Evolutionary conservation across 2,797 vertebrate genomes (phyloP).

Genomic region (Sebastiscus albofasciatus): DNA sequence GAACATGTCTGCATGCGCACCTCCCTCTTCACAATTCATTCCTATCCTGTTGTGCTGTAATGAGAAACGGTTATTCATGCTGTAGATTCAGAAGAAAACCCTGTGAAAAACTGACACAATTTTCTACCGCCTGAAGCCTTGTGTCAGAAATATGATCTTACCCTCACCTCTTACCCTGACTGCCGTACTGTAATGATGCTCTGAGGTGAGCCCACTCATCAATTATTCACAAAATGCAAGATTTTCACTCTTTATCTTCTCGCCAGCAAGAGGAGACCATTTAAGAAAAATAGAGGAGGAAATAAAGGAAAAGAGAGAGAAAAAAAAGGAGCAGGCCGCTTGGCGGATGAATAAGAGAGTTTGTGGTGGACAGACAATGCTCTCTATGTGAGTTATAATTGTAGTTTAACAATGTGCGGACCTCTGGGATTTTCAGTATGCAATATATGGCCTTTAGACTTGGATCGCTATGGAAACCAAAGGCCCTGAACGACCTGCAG

Average conservation of each 20-base stretch:
- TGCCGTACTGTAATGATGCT: slow-evolving; percentile 71
- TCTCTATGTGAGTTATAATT: slow-evolving; percentile 83
- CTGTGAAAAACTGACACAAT: slow-evolving; percentile 70
- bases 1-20: neutral
- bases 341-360: slow-evolving; percentile 51
- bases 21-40: slow-evolving; percentile 34
- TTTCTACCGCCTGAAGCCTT: slow-evolving; percentile 66
- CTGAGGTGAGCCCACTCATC: slow-evolving; percentile 75
- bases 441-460: slow-evolving; percentile 82
- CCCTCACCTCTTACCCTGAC: slow-evolving; percentile 71
- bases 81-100: slow-evolving; percentile 45
- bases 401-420: slow-evolving; percentile 84
- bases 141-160: slow-evolving; percentile 79
- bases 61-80: slow-evolving; percentile 64
- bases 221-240: slow-evolving; percentile 80
- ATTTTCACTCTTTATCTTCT: slow-evolving; percentile 73
- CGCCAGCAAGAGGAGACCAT: slow-evolving; percentile 52
- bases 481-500: slow-evolving; percentile 79
- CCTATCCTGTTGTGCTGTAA: slow-evolving; percentile 43
- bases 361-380: slow-evolving; percentile 70
- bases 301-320: slow-evolving; percentile 27
- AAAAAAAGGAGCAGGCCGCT: slow-evolving; percentile 24
- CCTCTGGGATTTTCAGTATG: slow-evolving; percentile 79
- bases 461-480: slow-evolving; percentile 85
- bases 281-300: slow-evolving; percentile 63